phyloP scores from a whole-genome alignment of 2,113 vertebrate genomes.

The Leiothrix lutea region DNA sequence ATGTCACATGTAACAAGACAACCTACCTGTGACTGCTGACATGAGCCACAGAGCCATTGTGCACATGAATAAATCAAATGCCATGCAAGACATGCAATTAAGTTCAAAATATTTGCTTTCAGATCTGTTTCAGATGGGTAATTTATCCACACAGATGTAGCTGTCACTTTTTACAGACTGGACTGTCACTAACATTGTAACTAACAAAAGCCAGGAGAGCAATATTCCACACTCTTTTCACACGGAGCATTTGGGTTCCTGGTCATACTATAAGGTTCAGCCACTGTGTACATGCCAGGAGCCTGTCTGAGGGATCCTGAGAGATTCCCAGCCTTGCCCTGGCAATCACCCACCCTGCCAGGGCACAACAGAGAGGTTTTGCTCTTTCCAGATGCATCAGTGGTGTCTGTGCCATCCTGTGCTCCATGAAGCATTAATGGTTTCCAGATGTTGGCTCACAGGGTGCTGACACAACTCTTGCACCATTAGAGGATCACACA shows the following conservation, averaged over 20 bases:
- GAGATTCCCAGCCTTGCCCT: not conserved
- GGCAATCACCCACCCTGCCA: not conserved
- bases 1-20: not conserved
- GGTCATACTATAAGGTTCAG: accelerated
- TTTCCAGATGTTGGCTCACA: not conserved
- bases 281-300: not conserved
- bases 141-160: not conserved
- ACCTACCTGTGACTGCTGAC: not conserved
- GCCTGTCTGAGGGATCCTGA: not conserved
- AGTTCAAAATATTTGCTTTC: not conserved
- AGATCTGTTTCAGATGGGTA: not conserved
- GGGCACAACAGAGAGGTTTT: not conserved
- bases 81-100: not conserved
- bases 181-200: not conserved
- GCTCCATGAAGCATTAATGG: not conserved
- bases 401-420: not conserved
- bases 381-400: not conserved
- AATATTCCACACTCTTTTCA: not conserved
- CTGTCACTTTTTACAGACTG: not conserved
- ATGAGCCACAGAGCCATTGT: not conserved
- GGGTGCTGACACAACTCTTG: not conserved
- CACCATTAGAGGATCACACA: not conserved
- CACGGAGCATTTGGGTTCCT: not conserved
- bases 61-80: not conserved
- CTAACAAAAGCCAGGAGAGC: not conserved